Conservation (phyloP, 2,797 vertebrate species). For the Coregonus ussuriensis region DNA sequence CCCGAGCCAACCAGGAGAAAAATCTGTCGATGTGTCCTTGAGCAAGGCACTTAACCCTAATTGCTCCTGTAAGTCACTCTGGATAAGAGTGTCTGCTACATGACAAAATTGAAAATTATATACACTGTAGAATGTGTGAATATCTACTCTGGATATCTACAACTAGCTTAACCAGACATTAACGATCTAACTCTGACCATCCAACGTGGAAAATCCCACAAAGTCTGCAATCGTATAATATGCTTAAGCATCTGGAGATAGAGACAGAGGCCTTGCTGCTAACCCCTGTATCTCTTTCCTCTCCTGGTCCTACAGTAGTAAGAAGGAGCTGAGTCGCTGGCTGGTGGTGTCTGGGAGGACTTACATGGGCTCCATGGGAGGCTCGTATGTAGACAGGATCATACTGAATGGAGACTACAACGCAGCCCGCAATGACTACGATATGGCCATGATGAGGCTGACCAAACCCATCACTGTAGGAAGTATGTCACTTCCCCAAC, state of each 20-base stretch:
- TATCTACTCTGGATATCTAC: background rate
- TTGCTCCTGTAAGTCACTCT: too few relatives aligned
- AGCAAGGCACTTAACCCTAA: too few relatives aligned
- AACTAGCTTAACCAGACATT: background rate
- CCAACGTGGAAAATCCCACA: too few relatives aligned
- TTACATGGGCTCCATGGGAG: conserved; percentile 56
- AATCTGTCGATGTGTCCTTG: too few relatives aligned
- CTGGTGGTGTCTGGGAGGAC: conserved; percentile 75
- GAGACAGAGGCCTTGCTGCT: background rate
- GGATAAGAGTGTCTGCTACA: conserved; percentile 67
- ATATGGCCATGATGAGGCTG: conserved; percentile 87
- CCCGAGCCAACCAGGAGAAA: too few relatives aligned
- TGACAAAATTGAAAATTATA: conserved; percentile 40
- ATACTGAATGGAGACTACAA: conserved; percentile 67
- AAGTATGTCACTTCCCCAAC: conserved; percentile 64
- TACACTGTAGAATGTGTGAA: background rate
- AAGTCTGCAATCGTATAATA: too few relatives aligned
- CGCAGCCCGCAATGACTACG: conserved; percentile 68
- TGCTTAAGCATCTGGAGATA: too few relatives aligned
- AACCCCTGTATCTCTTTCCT: too few relatives aligned
- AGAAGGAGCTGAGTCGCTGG: conserved; percentile 76
- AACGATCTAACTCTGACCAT: too few relatives aligned
- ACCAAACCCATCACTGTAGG: conserved; percentile 71
- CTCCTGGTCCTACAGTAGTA: conserved; percentile 52
- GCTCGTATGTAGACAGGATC: conserved; percentile 80